Conservation (phyloP, 2,888 invertebrate species). For the Epinotia ramella region DNA sequence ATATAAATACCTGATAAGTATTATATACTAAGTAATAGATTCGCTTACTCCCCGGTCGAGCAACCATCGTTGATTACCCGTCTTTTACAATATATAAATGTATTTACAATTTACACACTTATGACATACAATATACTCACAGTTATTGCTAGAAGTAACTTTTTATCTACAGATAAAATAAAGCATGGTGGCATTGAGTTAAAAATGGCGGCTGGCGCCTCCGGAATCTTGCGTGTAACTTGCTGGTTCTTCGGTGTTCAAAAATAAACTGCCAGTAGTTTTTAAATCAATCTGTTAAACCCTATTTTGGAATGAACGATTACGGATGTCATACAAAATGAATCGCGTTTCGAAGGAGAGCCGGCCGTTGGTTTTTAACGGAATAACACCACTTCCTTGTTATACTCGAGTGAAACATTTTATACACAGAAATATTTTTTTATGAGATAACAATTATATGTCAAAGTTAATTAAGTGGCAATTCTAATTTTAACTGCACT, state of each 20-base stretch:
- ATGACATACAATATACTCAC: slow-evolving; percentile 79
- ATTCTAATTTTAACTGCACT: slow-evolving; percentile 83
- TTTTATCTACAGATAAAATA: slow-evolving; percentile 79
- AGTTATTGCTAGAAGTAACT: slow-evolving; percentile 79
- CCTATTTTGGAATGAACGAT: slow-evolving; percentile 20
- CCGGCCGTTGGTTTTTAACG: slow-evolving; percentile 57
- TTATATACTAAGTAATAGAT: slow-evolving; percentile 56
- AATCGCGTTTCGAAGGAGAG: slow-evolving; percentile 15
- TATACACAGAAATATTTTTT: slow-evolving; percentile 85
- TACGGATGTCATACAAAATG: slow-evolving; percentile 1
- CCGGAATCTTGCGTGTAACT: slow-evolving; percentile 7
- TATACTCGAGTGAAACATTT: slow-evolving; percentile 82
- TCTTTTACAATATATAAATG: slow-evolving; percentile 78
- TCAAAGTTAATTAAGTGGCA: slow-evolving; percentile 82
- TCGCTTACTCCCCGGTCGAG: slow-evolving; percentile 66
- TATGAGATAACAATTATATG: slow-evolving; percentile 80
- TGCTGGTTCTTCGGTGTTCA: slow-evolving; percentile 28
- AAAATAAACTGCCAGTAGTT: slow-evolving; percentile 40
- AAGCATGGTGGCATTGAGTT: slow-evolving; percentile 65
- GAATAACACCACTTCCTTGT: slow-evolving; percentile 69
- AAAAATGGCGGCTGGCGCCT: slow-evolving; percentile 50
- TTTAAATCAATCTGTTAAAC: slow-evolving; percentile 38
- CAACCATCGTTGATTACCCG: slow-evolving; percentile 71
- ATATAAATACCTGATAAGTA: slow-evolving; percentile 70
- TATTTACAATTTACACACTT: slow-evolving; percentile 83